phyloP scores from a whole-genome alignment of 2,888 invertebrate genomes.

The Rhabditoides inermis region DNA sequence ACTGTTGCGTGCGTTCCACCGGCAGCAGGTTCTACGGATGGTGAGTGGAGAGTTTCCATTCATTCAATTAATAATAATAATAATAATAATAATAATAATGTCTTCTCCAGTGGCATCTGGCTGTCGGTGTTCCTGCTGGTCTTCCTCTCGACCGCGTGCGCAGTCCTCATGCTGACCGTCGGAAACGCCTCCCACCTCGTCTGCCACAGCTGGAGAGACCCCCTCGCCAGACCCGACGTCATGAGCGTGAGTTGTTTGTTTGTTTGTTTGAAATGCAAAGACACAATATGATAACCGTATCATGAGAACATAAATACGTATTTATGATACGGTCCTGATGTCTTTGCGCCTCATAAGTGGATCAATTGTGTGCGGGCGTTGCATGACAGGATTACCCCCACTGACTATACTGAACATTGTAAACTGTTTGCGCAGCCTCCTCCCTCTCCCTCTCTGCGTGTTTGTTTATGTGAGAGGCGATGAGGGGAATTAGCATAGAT shows the following conservation, averaged over 20 bases:
- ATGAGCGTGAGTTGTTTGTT: constrained; percentile 27
- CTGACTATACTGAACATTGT: too few species aligned
- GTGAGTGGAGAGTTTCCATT: constrained; percentile 43
- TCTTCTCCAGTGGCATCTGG: constrained; percentile 41
- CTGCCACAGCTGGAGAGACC: constrained; percentile 44
- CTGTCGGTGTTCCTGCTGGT: constrained; percentile 33
- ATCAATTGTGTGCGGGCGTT: too few species aligned
- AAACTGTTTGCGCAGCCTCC: too few species aligned
- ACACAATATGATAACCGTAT: too few species aligned
- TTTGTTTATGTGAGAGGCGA: too few species aligned
- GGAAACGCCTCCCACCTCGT: constrained; percentile 40
- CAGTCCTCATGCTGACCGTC: constrained; percentile 34
- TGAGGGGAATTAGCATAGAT: too few species aligned
- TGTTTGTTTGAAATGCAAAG: background rate
- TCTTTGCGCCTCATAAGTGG: too few species aligned
- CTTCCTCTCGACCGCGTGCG: constrained; percentile 32
- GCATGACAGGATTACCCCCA: too few species aligned
- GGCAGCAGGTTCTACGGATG: constrained; percentile 55
- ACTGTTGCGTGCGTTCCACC: constrained; percentile 55
- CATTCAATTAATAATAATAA: background rate
- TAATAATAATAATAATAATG: background rate
- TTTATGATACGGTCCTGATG: too few species aligned
- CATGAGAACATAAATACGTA: too few species aligned
- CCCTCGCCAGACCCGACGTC: constrained; percentile 36
- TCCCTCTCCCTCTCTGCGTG: too few species aligned